Base-by-base conservation (phyloP, 2,113 vertebrate species). In the Ctenodactylus gundi region DNA sequence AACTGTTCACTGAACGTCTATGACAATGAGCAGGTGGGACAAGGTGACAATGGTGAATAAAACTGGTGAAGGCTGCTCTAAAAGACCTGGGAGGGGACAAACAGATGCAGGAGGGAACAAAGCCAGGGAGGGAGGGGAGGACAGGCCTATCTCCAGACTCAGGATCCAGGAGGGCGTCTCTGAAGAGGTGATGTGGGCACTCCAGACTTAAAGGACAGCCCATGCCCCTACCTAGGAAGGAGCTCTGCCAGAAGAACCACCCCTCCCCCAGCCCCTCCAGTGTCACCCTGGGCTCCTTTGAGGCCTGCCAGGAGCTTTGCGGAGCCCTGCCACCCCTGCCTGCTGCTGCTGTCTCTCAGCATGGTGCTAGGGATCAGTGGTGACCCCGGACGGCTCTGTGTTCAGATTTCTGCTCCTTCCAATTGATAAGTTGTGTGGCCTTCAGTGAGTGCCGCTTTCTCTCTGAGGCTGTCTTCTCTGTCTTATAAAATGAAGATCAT, bases 11-110 rank as follows among this genome's bases (percentile, higher is more conserved):
- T 27, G 41, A 60, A 3, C 39, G 36, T 67, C 41, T 10, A 12
- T 7, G 15, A 21, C 34, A 49, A 11, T 1, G 6, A 41, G 58
- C 1, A 18, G 15, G 58, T 31, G 3, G 4, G 6, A 3, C 3
- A 4, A 13, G 14, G 9, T 12, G 7, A 67, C 27, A 31, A 34
- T 13, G 23, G 75, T 57, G 49, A 51, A 60, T 18, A 58, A 77
- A 68, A 23, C 36, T 3, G 1, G 20, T 27, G 46, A 51, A 11
- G 58, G 41, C 68, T 18, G 7, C 34, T 82, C 58, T 68, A 29
- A 17, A 17, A 89, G 83, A 65, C 78, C 68, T 41, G 9, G 27
- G 58, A 25, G 73, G 36, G 20, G 58, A 49, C 18, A 36, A 20
- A 58, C 4, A 27, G 31, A 39, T 2, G 3, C 44, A 18, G 6